Percentiles rank a stretch among this genome's conserved stretches.
phyloP scores from a whole-genome alignment of 2,888 invertebrate genomes.

The Hermaeophaga mercurialis region DNA sequence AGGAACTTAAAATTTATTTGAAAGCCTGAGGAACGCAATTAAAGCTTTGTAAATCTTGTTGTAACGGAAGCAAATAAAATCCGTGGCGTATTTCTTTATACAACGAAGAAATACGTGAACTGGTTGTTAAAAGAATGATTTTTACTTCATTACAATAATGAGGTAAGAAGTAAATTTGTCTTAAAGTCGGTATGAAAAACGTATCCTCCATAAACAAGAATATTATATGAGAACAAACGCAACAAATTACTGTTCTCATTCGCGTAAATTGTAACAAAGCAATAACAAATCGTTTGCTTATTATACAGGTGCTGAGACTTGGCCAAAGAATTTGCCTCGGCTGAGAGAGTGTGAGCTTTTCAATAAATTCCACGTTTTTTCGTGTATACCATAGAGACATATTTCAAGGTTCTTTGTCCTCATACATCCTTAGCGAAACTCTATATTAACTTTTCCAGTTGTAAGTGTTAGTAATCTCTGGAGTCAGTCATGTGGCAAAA shows the following conservation, averaged over 20 bases:
- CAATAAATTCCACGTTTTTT: conserved; percentile 32
- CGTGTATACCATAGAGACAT: conserved; percentile 12
- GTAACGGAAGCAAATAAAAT: conserved; percentile 23
- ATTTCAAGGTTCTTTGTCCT: conserved; percentile 26
- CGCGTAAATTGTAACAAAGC: conserved; percentile 36
- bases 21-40: no score
- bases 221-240: conserved; percentile 36
- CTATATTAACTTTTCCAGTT: conserved; percentile 25
- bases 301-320: conserved; percentile 33
- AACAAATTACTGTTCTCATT: conserved; percentile 32
- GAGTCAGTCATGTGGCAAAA: conserved; percentile 20
- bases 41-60: no score
- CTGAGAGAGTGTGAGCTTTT: conserved; percentile 22
- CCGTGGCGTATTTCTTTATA: conserved; percentile 14
- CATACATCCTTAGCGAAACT: conserved; percentile 10
- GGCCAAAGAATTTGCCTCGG: conserved; percentile 31
- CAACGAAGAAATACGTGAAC: conserved; percentile 15
- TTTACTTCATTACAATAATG: conserved; percentile 25
- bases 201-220: conserved; percentile 37
- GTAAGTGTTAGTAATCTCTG: conserved; percentile 11
- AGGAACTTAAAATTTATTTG: no score
- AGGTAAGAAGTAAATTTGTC: conserved; percentile 35
- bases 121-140: conserved; percentile 19
- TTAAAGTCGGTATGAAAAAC: conserved; percentile 27
- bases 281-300: conserved; percentile 39